These are phyloP conservation scores for Neosilurus hyrtlii DNA, from an alignment of 2,797 vertebrate species.

Conservation along the genomic window DNA sequence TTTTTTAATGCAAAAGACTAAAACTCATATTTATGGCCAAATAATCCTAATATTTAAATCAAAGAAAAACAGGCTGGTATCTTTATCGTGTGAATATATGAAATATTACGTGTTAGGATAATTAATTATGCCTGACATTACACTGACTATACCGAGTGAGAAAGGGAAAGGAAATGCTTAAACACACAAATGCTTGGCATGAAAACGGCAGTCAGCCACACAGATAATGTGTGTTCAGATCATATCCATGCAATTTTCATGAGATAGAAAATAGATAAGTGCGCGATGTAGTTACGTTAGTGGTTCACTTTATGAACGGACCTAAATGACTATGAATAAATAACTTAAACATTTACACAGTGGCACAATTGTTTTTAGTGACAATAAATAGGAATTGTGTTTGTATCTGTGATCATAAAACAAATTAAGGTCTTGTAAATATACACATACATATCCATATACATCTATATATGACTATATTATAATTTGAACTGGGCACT, in stretches of 20 bases:
- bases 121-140: not conserved
- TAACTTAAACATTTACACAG: constrained; percentile 38
- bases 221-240: constrained; percentile 25
- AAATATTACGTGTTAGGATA: not conserved
- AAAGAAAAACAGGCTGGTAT: not conserved
- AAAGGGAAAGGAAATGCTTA: not conserved
- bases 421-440: constrained; percentile 47
- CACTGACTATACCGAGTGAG: not conserved
- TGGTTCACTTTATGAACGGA: not conserved
- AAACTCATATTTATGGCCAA: not conserved
- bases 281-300: not conserved
- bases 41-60: not conserved
- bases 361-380: constrained; percentile 14
- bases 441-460: constrained; percentile 31
- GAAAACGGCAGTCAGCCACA: not conserved
- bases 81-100: not conserved
- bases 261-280: constrained; percentile 14
- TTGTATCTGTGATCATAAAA: constrained; percentile 16
- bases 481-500: constrained; percentile 56
- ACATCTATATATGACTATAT: constrained; percentile 25
- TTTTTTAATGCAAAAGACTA: no score
- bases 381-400: constrained; percentile 35
- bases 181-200: not conserved
- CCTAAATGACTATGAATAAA: constrained; percentile 37
- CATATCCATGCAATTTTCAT: constrained; percentile 46